Evolutionary conservation across 1,140 invertebrate species (phyloP).

Genomic region (Heterodera schachtii): DNA sequence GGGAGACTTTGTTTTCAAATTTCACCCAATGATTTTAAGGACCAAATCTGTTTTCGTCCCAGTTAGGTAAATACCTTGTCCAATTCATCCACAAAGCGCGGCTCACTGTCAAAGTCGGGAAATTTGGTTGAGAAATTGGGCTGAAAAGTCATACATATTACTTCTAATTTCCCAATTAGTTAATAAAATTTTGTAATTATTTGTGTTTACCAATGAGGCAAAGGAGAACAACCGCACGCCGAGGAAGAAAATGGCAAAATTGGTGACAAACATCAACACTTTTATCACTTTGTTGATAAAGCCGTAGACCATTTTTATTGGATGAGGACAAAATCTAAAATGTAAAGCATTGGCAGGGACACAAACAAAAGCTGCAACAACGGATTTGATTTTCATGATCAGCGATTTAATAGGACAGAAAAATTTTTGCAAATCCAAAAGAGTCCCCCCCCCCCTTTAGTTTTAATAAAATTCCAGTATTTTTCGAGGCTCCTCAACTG

Average conservation of each 20-base stretch:
- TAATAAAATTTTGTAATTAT: too few species aligned
- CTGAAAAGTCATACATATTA: neutral
- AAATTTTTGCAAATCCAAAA: too few species aligned
- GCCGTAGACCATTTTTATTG: slow-evolving; percentile 54
- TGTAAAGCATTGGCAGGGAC: too few species aligned
- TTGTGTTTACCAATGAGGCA: slow-evolving; percentile 52
- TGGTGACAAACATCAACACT: slow-evolving; percentile 55
- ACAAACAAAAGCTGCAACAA: too few species aligned
- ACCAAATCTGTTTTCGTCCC: neutral
- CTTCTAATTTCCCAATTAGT: too few species aligned
- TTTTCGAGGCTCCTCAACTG: too few species aligned
- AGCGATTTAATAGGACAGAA: too few species aligned
- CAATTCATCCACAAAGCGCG: slow-evolving; percentile 44
- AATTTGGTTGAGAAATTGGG: slow-evolving; percentile 54
- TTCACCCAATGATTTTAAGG: neutral
- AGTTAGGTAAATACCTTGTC: slow-evolving; percentile 34
- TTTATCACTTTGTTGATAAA: slow-evolving; percentile 58
- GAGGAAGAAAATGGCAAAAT: slow-evolving; percentile 59
- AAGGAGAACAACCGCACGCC: slow-evolving; percentile 58
- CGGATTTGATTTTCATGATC: too few species aligned
- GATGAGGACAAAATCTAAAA: too few species aligned
- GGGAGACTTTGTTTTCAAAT: too few species aligned
- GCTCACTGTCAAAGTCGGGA: slow-evolving; percentile 46
- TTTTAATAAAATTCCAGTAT: too few species aligned
- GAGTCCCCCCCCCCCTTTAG: too few species aligned